phyloP scores from a whole-genome alignment of 2,113 vertebrate genomes.

The Pterocles gutturalis region DNA sequence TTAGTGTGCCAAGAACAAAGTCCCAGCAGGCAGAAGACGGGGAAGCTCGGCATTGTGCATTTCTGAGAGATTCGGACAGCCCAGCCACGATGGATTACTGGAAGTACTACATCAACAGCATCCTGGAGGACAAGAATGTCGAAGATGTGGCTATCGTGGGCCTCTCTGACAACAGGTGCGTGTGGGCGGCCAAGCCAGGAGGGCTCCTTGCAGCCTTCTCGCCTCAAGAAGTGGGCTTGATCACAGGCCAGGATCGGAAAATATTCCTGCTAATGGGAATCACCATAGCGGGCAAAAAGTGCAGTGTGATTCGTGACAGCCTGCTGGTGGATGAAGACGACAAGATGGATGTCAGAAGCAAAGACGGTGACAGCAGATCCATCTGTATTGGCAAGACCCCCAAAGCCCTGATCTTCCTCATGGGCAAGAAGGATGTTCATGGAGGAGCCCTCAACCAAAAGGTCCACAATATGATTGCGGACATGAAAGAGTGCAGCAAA shows the following conservation, averaged over 20 bases:
- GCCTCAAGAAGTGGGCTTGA: constrained; percentile 65
- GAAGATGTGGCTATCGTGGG: constrained; percentile 61
- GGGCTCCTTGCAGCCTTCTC: constrained; percentile 58
- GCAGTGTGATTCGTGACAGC: constrained; percentile 60
- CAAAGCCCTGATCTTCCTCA: constrained; percentile 64
- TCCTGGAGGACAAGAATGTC: constrained; percentile 65
- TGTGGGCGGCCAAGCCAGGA: constrained; percentile 65
- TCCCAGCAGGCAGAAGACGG: not conserved
- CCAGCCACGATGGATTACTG: constrained; percentile 48
- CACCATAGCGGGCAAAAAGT: constrained; percentile 58
- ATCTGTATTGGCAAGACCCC: constrained; percentile 55
- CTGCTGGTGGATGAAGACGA: constrained; percentile 56
- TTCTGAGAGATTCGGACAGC: not conserved
- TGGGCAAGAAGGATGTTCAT: constrained; percentile 63
- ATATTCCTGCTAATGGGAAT: constrained; percentile 51
- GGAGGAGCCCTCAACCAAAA: constrained; percentile 72
- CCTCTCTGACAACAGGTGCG: constrained; percentile 27
- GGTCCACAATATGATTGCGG: constrained; percentile 42
- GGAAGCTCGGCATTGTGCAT: not conserved
- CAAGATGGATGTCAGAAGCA: constrained; percentile 53
- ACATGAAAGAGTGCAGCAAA: constrained; percentile 28
- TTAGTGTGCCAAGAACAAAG: not conserved
- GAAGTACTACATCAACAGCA: constrained; percentile 59
- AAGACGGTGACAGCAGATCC: constrained; percentile 53
- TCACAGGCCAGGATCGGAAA: constrained; percentile 36